Percentiles rank a stretch among this genome's conserved stretches.
phyloP scores from a whole-genome alignment of 2,797 vertebrate genomes.

The Muscicapa comitata region DNA sequence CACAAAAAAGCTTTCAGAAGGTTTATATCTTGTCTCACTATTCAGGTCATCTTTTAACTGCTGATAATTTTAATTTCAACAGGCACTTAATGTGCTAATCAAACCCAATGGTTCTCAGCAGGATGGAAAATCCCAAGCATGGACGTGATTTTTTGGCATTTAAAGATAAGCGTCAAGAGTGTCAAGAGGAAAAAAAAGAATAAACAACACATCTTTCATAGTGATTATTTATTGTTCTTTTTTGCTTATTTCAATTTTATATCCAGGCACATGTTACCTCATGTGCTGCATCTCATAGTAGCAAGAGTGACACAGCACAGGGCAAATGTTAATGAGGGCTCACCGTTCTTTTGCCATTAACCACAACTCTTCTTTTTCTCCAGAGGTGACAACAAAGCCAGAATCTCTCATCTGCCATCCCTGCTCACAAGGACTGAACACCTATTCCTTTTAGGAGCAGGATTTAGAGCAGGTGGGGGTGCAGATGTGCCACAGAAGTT shows the following conservation, averaged over 20 bases:
- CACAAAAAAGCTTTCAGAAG: not conserved
- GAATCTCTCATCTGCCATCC: not conserved
- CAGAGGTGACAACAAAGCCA: not conserved
- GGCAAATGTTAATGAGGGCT: fast-evolving
- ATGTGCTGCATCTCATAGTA: not conserved
- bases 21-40: not conserved
- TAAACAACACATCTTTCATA: not conserved
- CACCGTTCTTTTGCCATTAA: not conserved
- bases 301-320: not conserved
- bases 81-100: conserved; percentile 40
- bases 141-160: not conserved
- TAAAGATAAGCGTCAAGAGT: not conserved
- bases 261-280: not conserved
- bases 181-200: not conserved
- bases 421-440: not conserved
- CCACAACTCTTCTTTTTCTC: not conserved
- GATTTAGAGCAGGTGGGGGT: not conserved
- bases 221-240: not conserved
- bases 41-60: conserved; percentile 6
- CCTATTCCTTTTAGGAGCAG: not conserved
- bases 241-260: not conserved
- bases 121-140: not conserved
- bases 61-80: conserved; percentile 20
- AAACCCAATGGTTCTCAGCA: not conserved
- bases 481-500: not conserved